phyloP scores from a whole-genome alignment of 2,888 invertebrate species.

The Plebejus melissa region DNA sequence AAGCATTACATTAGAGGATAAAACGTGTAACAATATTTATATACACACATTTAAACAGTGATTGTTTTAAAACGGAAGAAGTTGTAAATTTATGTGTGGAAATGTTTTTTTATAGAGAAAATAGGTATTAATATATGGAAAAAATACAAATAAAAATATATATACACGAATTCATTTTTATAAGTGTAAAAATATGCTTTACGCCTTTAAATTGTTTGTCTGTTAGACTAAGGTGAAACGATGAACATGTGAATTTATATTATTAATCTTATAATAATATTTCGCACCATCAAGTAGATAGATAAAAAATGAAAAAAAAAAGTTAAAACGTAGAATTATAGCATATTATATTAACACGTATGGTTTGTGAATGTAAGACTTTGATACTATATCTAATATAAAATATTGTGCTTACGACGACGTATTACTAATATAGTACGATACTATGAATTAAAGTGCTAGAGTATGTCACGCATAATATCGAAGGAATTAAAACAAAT shows the following conservation, averaged over 20 bases:
- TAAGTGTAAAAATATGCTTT: slow-evolving; percentile 69
- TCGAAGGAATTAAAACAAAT: not conserved
- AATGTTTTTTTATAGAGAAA: slow-evolving; percentile 76
- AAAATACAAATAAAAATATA: slow-evolving; percentile 77
- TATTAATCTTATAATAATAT: slow-evolving; percentile 45
- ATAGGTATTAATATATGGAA: slow-evolving; percentile 67
- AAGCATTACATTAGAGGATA: slow-evolving; percentile 27
- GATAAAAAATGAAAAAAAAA: slow-evolving; percentile 57
- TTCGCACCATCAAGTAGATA: slow-evolving; percentile 72
- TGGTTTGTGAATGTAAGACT: slow-evolving; percentile 26
- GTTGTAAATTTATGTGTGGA: slow-evolving; percentile 67
- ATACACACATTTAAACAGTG: slow-evolving; percentile 29
- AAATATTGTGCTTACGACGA: slow-evolving; percentile 62
- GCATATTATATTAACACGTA: slow-evolving; percentile 19
- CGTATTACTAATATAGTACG: slow-evolving; percentile 56
- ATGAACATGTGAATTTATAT: slow-evolving; percentile 25
- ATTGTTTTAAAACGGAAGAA: slow-evolving; percentile 34
- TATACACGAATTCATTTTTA: slow-evolving; percentile 75
- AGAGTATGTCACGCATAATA: slow-evolving; percentile 3
- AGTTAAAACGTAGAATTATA: slow-evolving; percentile 32
- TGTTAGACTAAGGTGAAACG: slow-evolving; percentile 46
- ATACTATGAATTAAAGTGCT: slow-evolving; percentile 25
- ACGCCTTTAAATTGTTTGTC: slow-evolving; percentile 76
- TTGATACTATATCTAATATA: slow-evolving; percentile 39
- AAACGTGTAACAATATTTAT: slow-evolving; percentile 23